phyloP scores from a whole-genome alignment of 2,888 invertebrate species.

The Galeruca laticollis region DNA sequence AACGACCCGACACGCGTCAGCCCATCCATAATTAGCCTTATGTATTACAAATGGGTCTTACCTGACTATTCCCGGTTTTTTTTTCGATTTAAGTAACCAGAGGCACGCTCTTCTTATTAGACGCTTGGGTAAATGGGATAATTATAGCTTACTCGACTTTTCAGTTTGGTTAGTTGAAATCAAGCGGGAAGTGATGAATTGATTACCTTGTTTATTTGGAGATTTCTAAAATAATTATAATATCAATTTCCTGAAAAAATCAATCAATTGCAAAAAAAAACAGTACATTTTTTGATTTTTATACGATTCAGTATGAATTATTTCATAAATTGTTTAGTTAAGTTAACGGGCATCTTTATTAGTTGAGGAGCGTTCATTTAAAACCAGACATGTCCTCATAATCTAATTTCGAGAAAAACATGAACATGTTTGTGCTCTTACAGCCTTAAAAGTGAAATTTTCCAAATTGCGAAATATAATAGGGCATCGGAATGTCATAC shows the following conservation, averaged over 20 bases:
- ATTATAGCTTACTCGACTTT: conserved; percentile 25
- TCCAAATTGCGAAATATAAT: too few relatives aligned
- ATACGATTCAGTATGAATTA: too few relatives aligned
- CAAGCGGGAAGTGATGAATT: conserved; percentile 15
- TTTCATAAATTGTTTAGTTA: too few relatives aligned
- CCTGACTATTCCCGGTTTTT: conserved; percentile 23
- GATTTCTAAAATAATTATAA: neutral
- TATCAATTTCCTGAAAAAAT: neutral
- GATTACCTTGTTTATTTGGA: neutral
- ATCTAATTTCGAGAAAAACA: too few relatives aligned
- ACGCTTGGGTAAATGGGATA: conserved; percentile 48
- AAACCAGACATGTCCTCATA: too few relatives aligned
- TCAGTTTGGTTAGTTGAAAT: conserved; percentile 8
- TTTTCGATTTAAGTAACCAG: conserved; percentile 50
- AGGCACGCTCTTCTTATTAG: conserved; percentile 52
- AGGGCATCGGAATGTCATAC: too few relatives aligned
- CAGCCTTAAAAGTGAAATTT: too few relatives aligned
- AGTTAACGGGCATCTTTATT: too few relatives aligned
- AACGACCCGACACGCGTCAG: conserved; percentile 51
- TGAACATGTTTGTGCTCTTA: too few relatives aligned
- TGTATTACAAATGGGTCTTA: conserved; percentile 49
- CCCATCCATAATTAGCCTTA: conserved; percentile 47
- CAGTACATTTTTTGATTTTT: too few relatives aligned
- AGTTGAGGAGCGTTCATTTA: too few relatives aligned
- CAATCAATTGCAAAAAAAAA: too few relatives aligned